Percentiles rank a stretch among this genome's conserved stretches.
phyloP scores from a whole-genome alignment of 1,140 invertebrate genomes.

The Druon quercuslanigerum region DNA sequence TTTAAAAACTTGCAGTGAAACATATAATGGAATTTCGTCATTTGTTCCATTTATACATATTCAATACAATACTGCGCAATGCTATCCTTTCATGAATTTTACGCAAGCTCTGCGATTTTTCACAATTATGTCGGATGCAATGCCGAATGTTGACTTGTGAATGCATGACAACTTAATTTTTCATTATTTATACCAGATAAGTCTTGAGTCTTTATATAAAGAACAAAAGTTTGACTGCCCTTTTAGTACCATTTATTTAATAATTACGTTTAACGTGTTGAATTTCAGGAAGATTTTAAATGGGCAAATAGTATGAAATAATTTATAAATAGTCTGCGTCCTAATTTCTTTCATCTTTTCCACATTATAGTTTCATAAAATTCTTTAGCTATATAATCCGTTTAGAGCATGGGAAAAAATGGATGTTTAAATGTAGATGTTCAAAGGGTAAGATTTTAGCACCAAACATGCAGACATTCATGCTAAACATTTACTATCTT shows the following conservation, averaged over 20 bases:
- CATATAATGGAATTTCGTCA: no score
- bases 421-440: no score
- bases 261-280: slow-evolving; percentile 11
- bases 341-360: not conserved
- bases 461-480: no score
- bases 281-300: not conserved
- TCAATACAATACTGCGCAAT: not conserved
- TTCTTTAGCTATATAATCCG: no score
- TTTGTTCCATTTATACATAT: no score
- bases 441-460: no score
- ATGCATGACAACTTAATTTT: not conserved
- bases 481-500: no score
- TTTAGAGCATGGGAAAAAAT: no score
- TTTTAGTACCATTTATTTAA: not conserved
- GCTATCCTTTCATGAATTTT: not conserved
- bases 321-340: not conserved
- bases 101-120: slow-evolving; percentile 4
- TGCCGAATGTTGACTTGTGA: not conserved
- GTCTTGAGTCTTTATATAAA: not conserved
- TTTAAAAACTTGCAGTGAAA: no score
- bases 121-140: not conserved
- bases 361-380: not conserved
- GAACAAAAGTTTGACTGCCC: slow-evolving; percentile 18
- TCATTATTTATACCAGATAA: slow-evolving; percentile 12
- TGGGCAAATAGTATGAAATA: not conserved